phyloP scores from a whole-genome alignment of 1,140 invertebrate genomes.

The Copidosoma floridanum region DNA sequence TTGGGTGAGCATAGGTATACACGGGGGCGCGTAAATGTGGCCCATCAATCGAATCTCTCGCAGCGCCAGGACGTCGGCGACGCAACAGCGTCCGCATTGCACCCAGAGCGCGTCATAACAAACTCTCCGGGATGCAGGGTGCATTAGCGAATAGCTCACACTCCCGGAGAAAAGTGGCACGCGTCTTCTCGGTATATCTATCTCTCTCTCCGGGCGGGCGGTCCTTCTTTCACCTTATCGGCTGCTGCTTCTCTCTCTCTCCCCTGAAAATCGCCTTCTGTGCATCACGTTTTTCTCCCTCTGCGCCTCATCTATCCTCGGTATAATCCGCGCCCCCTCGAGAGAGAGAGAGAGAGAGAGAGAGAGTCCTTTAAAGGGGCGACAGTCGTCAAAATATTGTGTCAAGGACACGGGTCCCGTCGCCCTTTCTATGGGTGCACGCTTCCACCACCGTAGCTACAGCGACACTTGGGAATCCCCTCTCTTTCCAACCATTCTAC shows the following conservation, averaged over 20 bases:
- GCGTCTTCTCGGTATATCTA: conserved; percentile 16
- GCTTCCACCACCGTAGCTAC: not conserved
- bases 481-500: too few species aligned
- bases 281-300: not conserved
- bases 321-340: too few species aligned
- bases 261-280: not conserved
- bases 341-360: too few species aligned
- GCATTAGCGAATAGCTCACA: too few species aligned
- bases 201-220: conserved; percentile 10
- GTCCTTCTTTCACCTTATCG: conserved; percentile 3
- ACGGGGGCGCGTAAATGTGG: too few species aligned
- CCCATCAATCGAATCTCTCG: conserved; percentile 1
- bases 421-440: not conserved
- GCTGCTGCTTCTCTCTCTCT: not conserved
- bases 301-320: not conserved
- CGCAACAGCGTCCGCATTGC: too few species aligned
- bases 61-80: too few species aligned
- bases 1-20: too few species aligned
- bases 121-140: conserved; percentile 24
- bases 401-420: conserved; percentile 34
- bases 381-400: conserved; percentile 40
- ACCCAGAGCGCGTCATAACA: conserved; percentile 33
- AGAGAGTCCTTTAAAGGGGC: not conserved
- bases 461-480: not conserved
- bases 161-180: conserved; percentile 16